Percentiles rank a stretch among this genome's conserved stretches.
These are phyloP conservation scores for Acanthornis magna DNA, from an alignment of 2,797 vertebrate genomes.

Conservation along the genomic window DNA sequence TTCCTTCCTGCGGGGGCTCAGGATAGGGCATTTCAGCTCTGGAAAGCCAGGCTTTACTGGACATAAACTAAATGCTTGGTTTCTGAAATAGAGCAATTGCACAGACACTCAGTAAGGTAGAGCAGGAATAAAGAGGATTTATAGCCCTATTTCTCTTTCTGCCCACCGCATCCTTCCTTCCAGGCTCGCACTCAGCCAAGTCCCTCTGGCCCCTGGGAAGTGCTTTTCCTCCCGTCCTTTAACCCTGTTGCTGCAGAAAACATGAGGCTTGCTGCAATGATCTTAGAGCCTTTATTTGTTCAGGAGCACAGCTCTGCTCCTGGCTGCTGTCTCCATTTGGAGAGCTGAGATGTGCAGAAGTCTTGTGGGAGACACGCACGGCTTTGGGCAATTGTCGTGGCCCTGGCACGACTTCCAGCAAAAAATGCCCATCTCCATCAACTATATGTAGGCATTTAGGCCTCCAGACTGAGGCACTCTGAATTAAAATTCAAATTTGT, in stretches of 20 bases:
- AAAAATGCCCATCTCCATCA: background rate
- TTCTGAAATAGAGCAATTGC: background rate
- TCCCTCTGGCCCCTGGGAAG: background rate
- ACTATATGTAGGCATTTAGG: background rate
- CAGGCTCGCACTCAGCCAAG: background rate
- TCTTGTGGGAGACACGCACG: background rate
- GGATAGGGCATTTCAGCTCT: background rate
- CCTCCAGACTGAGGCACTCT: background rate
- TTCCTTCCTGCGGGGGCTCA: background rate
- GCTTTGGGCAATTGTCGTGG: background rate
- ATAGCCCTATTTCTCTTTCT: background rate
- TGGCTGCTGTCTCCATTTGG: background rate
- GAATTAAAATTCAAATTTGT: background rate
- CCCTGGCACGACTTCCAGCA: background rate
- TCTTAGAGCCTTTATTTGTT: background rate
- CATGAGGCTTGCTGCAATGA: background rate
- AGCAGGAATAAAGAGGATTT: slow-evolving; percentile 14
- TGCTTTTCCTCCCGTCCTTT: background rate
- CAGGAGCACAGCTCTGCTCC: background rate
- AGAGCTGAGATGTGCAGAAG: background rate
- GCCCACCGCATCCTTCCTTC: background rate
- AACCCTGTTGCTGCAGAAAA: background rate
- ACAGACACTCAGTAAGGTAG: background rate
- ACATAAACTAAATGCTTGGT: background rate
- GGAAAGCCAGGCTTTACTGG: background rate